phyloP scores from a whole-genome alignment of 2,888 invertebrate genomes.

The Ormyrus nitidulus region DNA sequence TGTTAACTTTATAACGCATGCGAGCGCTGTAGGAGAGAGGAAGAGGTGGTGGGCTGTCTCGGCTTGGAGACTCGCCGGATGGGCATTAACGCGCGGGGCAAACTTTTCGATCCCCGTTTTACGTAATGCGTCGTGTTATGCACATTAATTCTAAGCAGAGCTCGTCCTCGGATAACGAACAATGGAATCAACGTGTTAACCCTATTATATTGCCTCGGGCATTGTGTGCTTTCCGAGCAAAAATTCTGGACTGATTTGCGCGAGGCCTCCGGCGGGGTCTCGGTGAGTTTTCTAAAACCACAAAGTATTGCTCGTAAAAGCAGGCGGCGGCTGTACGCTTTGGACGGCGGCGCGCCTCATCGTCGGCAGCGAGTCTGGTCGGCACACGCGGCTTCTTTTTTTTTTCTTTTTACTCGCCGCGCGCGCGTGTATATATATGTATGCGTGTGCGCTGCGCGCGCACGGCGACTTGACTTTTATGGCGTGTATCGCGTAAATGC shows the following conservation, averaged over 20 bases:
- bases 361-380: conserved; percentile 52
- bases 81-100: not conserved
- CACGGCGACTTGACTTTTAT: conserved; percentile 68
- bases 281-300: conserved; percentile 69
- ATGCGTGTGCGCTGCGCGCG: conserved; percentile 38
- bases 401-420: conserved; percentile 41
- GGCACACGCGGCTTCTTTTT: not conserved
- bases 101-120: too few relatives aligned
- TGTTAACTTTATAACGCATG: conserved; percentile 22
- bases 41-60: not conserved
- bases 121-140: not conserved
- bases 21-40: not conserved
- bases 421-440: not conserved
- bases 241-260: too few relatives aligned
- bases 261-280: too few relatives aligned
- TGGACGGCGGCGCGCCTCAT: conserved; percentile 17
- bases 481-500: conserved; percentile 70
- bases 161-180: too few relatives aligned
- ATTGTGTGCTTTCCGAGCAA: too few relatives aligned
- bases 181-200: too few relatives aligned
- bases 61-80: not conserved
- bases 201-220: too few relatives aligned
- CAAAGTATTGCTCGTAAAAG: conserved; percentile 70
- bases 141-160: too few relatives aligned
- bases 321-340: conserved; percentile 58